Base-by-base conservation (phyloP, 2,797 vertebrate genomes). In the Alectoris magna region DNA sequence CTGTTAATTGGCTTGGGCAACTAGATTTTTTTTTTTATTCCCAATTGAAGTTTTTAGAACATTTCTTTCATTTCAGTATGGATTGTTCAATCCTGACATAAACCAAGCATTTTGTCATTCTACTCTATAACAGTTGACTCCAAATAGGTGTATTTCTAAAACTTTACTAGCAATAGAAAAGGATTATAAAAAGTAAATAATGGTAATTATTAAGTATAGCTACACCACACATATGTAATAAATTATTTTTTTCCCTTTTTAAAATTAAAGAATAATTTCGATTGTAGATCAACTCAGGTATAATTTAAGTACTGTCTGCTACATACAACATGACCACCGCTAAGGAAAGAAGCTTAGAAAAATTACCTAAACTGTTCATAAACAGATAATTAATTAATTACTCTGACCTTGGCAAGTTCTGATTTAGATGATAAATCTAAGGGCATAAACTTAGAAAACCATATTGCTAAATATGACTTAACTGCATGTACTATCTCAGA, bases 151-250 rank as follows among this genome's bases (percentile, higher is more conserved):
- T 7, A 48, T 74, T 82, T 26, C 70, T 22, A 6, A 89, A 60
- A 38, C 43, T 5, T 63, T 60, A n/a, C 5, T 67, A 6, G 1
- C 2, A 39, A 16, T 36, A 48, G 48, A 83, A 84, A 53, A 76
- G 4, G 9, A 64, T 56, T 79, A 72, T 48, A 4, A 55, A 62
- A 69, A 43, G n/a, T 2, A 34, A 22, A 64, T n/a, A 22, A 34
- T 46, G 12, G 1, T 14, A 85, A 80, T 44, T 18, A 13, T 77
- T 26, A 77, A 80, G 70, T 60, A 83, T 11, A 64, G 6, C 12
- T 76, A 34, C 2, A 34, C 2, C 0, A 1, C 29, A 7, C 8
- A 39, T 22, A 44, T 23, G 3, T 67, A 48, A 23, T 46, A 58
- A 44, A 9, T 58, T 72, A 2, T 0, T 77, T 76, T 85, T 41